Evolutionary conservation across 1,140 invertebrate species (phyloP).

Genomic region (Danaus melanippus): DNA sequence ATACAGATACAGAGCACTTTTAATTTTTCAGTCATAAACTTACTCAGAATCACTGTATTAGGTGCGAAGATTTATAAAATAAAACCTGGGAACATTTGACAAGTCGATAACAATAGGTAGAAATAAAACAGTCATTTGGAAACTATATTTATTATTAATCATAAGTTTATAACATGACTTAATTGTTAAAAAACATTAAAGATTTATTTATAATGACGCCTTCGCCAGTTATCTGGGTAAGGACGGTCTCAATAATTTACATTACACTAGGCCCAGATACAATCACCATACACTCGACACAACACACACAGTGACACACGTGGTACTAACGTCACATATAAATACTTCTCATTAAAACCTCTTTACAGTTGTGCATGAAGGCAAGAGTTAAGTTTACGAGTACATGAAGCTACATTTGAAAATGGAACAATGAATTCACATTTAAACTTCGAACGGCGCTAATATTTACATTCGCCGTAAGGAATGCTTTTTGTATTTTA

Average conservation of each 20-base stretch:
- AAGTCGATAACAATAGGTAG: not conserved
- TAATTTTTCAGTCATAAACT: no score
- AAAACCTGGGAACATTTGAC: no score
- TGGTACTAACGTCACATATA: no score
- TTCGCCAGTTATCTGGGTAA: slow-evolving; percentile 65
- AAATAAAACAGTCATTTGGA: slow-evolving; percentile 46
- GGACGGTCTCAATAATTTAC: slow-evolving; percentile 69
- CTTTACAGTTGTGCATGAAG: no score
- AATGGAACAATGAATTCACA: slow-evolving; percentile 11
- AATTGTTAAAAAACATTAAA: slow-evolving; percentile 70
- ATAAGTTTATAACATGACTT: slow-evolving; percentile 71
- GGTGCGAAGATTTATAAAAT: no score
- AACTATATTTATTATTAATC: slow-evolving; percentile 70
- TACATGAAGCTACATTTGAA: slow-evolving; percentile 7
- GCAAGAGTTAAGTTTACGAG: no score
- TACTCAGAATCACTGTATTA: no score
- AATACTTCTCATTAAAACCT: no score
- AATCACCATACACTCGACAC: slow-evolving; percentile 17
- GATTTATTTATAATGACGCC: slow-evolving; percentile 60
- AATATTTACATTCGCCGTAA: slow-evolving; percentile 16
- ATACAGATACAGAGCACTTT: no score
- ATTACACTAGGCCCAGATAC: slow-evolving; percentile 66
- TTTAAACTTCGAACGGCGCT: slow-evolving; percentile 11
- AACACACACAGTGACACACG: not conserved
- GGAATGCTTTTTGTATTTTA: slow-evolving; percentile 11